These are phyloP conservation scores for Acinonyx jubatus DNA, from an alignment of 2,113 vertebrate species.

Conservation along the genomic window DNA sequence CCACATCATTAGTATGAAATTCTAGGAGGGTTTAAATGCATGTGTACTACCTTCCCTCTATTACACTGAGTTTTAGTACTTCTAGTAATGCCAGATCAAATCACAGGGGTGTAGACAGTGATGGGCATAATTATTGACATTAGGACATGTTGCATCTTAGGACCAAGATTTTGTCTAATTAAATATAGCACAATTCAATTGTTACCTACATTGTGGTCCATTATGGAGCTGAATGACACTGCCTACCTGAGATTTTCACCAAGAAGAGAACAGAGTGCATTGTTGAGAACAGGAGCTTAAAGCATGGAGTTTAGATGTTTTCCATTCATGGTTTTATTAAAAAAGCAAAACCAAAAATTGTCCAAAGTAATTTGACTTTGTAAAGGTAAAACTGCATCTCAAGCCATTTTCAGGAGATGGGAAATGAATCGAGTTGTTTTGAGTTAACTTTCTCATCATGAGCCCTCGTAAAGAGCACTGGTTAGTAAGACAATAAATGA, in stretches of 20 bases:
- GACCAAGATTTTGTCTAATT: conserved; percentile 46
- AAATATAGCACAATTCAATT: conserved; percentile 52
- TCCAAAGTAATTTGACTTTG: conserved; percentile 68
- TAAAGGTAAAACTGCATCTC: conserved; percentile 70
- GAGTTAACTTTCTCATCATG: conserved; percentile 79
- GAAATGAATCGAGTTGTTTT: conserved; percentile 44
- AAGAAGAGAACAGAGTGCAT: conserved; percentile 41
- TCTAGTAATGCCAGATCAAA: conserved; percentile 55
- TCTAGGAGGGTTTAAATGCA: neutral
- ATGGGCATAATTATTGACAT: conserved; percentile 21
- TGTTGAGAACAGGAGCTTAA: conserved; percentile 33
- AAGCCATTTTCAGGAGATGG: conserved; percentile 56
- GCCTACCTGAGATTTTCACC: conserved; percentile 44
- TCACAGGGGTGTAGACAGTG: conserved; percentile 44
- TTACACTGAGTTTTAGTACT: conserved; percentile 28
- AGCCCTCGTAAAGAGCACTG: conserved; percentile 78
- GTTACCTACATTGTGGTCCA: conserved; percentile 42
- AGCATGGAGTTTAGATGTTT: conserved; percentile 51
- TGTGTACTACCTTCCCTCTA: neutral
- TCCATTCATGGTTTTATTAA: neutral
- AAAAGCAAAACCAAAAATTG: conserved; percentile 54
- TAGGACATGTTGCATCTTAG: conserved; percentile 31
- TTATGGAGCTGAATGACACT: neutral
- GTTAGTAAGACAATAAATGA: conserved; percentile 81
- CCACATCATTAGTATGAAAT: neutral